Percentiles rank a stretch among this genome's conserved stretches.
These are phyloP conservation scores for Idaea dimidiata DNA, from an alignment of 2,888 invertebrate genomes.

Conservation along the genomic window DNA sequence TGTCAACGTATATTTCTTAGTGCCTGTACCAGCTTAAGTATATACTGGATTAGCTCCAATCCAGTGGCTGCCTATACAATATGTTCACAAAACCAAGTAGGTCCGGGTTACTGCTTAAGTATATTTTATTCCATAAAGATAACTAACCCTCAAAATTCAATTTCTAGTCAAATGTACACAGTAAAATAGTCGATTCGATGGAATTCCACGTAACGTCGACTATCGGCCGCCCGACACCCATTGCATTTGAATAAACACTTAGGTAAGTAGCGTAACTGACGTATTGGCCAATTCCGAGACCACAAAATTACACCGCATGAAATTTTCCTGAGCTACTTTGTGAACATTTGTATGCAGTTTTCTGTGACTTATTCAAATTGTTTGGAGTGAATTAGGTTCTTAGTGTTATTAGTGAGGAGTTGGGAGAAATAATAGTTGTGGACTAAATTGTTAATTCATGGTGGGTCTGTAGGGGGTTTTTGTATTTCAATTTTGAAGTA, in stretches of 20 bases:
- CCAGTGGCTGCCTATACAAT: no score
- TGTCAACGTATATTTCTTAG: no score
- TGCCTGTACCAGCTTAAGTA: no score
- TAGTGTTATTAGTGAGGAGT: not conserved
- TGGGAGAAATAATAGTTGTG: not conserved
- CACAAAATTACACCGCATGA: not conserved
- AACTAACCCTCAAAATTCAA: not conserved
- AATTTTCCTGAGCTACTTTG: not conserved
- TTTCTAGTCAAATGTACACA: not conserved
- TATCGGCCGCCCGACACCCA: slow-evolving; percentile 8
- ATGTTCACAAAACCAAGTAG: no score
- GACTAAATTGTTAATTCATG: no score
- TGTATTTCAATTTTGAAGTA: no score
- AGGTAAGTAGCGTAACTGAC: not conserved
- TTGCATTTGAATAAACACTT: slow-evolving; percentile 21
- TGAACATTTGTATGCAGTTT: not conserved
- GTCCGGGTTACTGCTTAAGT: no score
- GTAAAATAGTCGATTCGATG: not conserved
- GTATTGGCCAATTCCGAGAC: not conserved
- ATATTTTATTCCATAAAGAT: no score
- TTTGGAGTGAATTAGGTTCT: not conserved
- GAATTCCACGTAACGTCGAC: not conserved
- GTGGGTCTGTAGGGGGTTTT: no score
- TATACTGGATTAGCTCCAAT: no score
- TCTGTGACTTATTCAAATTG: slow-evolving; percentile 1